Evolutionary conservation across 2,113 vertebrate species (phyloP).

Genomic region (Siniperca chuatsi): DNA sequence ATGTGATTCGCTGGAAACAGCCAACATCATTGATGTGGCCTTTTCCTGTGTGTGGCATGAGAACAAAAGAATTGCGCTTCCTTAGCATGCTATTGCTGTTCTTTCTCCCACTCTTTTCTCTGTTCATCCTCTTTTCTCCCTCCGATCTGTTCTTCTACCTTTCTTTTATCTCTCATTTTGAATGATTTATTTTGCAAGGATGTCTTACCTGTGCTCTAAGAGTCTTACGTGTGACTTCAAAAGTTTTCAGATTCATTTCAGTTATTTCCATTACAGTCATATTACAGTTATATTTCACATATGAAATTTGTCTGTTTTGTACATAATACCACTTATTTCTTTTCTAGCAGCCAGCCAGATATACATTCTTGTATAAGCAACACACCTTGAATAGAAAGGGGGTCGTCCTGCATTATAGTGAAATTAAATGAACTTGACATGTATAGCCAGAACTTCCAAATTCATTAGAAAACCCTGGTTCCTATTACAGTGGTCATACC

Average conservation of each 20-base stretch:
- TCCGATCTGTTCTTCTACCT: constrained; percentile 49
- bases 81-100: constrained; percentile 59
- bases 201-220: constrained; percentile 59
- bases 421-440: constrained; percentile 49
- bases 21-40: constrained; percentile 74
- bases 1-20: constrained; percentile 69
- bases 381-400: constrained; percentile 28
- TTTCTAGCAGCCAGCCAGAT: constrained; percentile 2
- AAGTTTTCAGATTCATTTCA: constrained; percentile 42
- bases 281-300: too few species aligned
- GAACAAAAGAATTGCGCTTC: constrained; percentile 74
- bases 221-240: constrained; percentile 59
- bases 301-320: constrained; percentile 5
- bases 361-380: neutral
- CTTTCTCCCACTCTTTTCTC: constrained; percentile 36
- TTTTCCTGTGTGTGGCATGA: constrained; percentile 75
- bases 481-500: constrained; percentile 52
- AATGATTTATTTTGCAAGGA: constrained; percentile 67
- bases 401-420: constrained; percentile 8
- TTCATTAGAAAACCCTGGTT: constrained; percentile 47
- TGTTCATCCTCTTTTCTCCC: constrained; percentile 40
- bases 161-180: constrained; percentile 63
- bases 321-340: constrained; percentile 20
- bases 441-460: constrained; percentile 27
- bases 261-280: constrained; percentile 52